phyloP scores from a whole-genome alignment of 2,888 invertebrate genomes.

The Myathropa florea region DNA sequence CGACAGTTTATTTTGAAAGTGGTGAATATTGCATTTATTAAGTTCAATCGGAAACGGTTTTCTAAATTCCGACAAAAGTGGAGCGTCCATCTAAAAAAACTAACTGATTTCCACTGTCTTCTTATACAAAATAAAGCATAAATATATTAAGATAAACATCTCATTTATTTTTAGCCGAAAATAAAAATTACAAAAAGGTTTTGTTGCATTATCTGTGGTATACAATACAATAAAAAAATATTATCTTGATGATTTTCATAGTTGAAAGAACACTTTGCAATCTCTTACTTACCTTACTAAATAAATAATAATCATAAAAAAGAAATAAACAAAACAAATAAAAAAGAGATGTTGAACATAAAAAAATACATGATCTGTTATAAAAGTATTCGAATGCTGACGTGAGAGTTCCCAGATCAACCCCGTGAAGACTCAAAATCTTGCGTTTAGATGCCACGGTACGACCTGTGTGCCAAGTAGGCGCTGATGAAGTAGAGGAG shows the following conservation, averaged over 20 bases:
- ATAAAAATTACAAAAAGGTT: slow-evolving; percentile 56
- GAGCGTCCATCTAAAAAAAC: too few species aligned
- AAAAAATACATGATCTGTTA: slow-evolving; percentile 11
- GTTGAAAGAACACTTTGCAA: slow-evolving; percentile 52
- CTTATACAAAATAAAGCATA: background rate
- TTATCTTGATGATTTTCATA: slow-evolving; percentile 14
- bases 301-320: slow-evolving; percentile 52
- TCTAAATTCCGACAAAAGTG: too few species aligned
- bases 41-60: too few species aligned
- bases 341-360: slow-evolving; percentile 7
- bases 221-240: background rate
- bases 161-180: slow-evolving; percentile 39
- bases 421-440: background rate
- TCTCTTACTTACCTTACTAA: slow-evolving; percentile 63
- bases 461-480: slow-evolving; percentile 88
- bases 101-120: too few species aligned
- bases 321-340: background rate
- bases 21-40: too few species aligned
- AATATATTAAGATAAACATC: background rate
- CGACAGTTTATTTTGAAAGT: too few species aligned
- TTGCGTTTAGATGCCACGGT: slow-evolving; percentile 85
- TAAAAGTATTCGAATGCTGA: slow-evolving; percentile 26
- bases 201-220: slow-evolving; percentile 9
- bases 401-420: background rate
- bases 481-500: slow-evolving; percentile 89